Evolutionary conservation across 2,113 vertebrate genomes (phyloP), one percentile per base, ranked within the genome.

Genomic region (Plecotus auritus): DNA sequence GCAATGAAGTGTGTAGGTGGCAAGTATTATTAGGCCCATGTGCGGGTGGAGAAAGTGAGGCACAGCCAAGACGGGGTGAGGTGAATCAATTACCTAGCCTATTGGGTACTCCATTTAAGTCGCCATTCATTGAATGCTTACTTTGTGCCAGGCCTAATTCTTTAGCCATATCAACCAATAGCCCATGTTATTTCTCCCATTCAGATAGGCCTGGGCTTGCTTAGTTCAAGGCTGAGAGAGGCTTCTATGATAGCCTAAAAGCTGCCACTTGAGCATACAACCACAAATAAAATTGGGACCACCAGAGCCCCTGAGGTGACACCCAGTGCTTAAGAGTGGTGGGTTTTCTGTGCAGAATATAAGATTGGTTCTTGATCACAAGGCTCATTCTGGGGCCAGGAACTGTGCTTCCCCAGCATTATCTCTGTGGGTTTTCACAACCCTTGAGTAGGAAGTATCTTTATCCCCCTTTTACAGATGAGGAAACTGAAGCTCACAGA

Each of bases 1-100:
- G 90, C 90, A 93, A 51, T 56, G 81, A 93, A 61, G 26, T 42
- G 69, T 85, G 97, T 97, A 90, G 97, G 97, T 82, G 97, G 96
- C 49, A 28, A 69, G 82, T 94, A 96, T 96, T 97, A 96, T 96
- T 97, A 96, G 96, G 80, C 54, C 42, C 54, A 28, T 69, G 23
- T 85, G 70, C 94, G 85, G 96, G 92, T 80, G 97, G 93, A 97
- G 97, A 97, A 97, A 97, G 94, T 97, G 97, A 97, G 85, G 90
- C 95, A 97, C 73, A 92, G 66, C 17, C 26, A 70, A 89, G 67
- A 73, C 1, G 1, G 74, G 12, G 49, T 72, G 54, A 95, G 56
- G 74, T 28, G 30, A 82, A 95, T 93, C 90, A 92, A 69, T 37
- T 72, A 85, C 17, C 70, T 70, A 20, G 17, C 7, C 85, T 59